A percentile compares a stretch with the other conserved stretches of the same genome.
These are phyloP conservation scores for Macquaria ambigua DNA, from an alignment of 2,113 vertebrate species.

Conservation along the genomic window DNA sequence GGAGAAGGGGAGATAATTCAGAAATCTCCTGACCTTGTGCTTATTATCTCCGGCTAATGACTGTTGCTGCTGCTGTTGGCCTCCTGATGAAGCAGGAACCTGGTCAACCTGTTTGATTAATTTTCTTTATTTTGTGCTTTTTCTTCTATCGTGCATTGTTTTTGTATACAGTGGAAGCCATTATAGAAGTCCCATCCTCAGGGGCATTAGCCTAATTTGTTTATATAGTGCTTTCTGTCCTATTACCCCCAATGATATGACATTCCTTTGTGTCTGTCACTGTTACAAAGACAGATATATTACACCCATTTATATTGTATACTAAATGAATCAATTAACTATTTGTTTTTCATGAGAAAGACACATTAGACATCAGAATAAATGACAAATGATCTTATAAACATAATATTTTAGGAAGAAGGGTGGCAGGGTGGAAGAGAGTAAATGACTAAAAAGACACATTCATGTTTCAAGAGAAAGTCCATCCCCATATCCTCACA, in stretches of 20 bases:
- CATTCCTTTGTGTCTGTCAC: constrained; percentile 48
- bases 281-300: not conserved
- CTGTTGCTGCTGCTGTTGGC: constrained; percentile 67
- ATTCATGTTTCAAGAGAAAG: not conserved
- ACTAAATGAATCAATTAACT: not conserved
- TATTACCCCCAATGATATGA: constrained; percentile 20
- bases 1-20: constrained; percentile 78
- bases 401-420: not conserved
- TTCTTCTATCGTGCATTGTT: constrained; percentile 13
- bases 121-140: constrained; percentile 41
- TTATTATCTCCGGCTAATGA: constrained; percentile 84
- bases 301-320: not conserved
- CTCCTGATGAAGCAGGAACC: constrained; percentile 71
- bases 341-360: not conserved
- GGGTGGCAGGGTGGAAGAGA: not conserved
- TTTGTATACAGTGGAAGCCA: constrained; percentile 12
- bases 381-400: not conserved
- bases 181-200: constrained; percentile 47
- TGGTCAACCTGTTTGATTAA: constrained; percentile 67
- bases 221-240: constrained; percentile 54
- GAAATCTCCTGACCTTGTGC: constrained; percentile 81
- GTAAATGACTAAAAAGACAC: not conserved
- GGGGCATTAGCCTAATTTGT: constrained; percentile 69
- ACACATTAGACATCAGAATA: not conserved
- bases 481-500: not conserved